phyloP scores from a whole-genome alignment of 2,113 vertebrate genomes.

The Sialia sialis region DNA sequence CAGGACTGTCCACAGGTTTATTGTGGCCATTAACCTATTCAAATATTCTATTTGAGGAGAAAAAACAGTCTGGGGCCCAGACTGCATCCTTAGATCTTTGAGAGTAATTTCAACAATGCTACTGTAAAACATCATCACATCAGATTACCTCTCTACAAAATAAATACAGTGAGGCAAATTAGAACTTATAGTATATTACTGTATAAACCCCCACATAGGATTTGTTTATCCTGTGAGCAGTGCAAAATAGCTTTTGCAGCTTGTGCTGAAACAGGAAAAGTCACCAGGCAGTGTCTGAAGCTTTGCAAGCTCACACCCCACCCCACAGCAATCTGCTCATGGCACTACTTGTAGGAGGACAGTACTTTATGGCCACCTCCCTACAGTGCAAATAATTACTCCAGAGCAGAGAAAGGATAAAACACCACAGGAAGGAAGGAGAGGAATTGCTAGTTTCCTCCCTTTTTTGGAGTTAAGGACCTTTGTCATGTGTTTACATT shows the following conservation, averaged over 20 bases:
- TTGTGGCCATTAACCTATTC: constrained; percentile 44
- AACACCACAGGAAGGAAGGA: background rate
- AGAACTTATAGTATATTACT: background rate
- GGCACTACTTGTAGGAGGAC: background rate
- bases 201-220: background rate
- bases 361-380: background rate
- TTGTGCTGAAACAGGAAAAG: background rate
- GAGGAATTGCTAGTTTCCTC: background rate
- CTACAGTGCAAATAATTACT: background rate
- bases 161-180: background rate
- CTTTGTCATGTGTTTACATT: background rate
- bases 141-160: background rate
- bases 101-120: background rate
- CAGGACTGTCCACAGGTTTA: constrained; percentile 55
- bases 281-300: background rate
- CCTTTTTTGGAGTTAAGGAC: background rate
- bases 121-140: background rate
- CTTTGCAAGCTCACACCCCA: background rate
- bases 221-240: background rate
- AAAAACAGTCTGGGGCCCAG: background rate
- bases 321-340: background rate
- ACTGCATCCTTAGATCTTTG: background rate
- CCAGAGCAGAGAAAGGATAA: background rate
- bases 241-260: background rate
- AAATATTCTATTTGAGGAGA: constrained; percentile 35